Base-by-base conservation (phyloP, 1,140 invertebrate species). In the Diabrotica undecimpunctata region DNA sequence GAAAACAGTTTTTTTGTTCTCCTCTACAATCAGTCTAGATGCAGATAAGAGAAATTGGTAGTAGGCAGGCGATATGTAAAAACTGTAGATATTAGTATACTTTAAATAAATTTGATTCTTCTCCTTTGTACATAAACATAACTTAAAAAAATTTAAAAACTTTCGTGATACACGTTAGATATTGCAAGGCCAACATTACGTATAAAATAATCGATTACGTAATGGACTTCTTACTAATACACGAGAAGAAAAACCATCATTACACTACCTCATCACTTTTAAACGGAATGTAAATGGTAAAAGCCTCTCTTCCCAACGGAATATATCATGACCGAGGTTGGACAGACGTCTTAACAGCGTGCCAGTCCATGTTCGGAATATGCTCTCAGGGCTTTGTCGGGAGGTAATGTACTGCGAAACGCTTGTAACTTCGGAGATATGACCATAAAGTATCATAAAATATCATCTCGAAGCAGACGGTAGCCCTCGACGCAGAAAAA, bases 361-460 rank as follows among this genome's bases (percentile, higher is more conserved):
- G 39, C 25, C 46, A 12, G 55, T 58, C 46, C 63, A 59, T 65
- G 64, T 65, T 59, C 36, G 57, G 39, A 56, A 53, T 50, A 46
- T 61, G 65, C 59, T 66, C 50, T 62, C 52, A 55, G 36, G 36
- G 65, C 65, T 66, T 66, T 66, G 65, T 66, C 41, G 65, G 41
- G 46, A 62, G 60, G 65, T 66, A 66, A 66, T 66, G 65, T 66
- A 66, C 54, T 66, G 65, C 59, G 60, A 62, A 61, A 56, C 50
- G 65, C 60, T 58, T 66, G 65, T 66, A 62, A 66, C 59, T 66
- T 60, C 58, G 14, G 50, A 41, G 53, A 66, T 60, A 66, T 66
- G 58, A 66, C 54, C 59, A 53, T 61, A 61, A 61, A 61, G 46
- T 61, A 61, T 53, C 59, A 61, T 61, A 61, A 61, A 59, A 61